phyloP scores from a whole-genome alignment of 2,888 invertebrate species.

The Chloromyia formosa region DNA sequence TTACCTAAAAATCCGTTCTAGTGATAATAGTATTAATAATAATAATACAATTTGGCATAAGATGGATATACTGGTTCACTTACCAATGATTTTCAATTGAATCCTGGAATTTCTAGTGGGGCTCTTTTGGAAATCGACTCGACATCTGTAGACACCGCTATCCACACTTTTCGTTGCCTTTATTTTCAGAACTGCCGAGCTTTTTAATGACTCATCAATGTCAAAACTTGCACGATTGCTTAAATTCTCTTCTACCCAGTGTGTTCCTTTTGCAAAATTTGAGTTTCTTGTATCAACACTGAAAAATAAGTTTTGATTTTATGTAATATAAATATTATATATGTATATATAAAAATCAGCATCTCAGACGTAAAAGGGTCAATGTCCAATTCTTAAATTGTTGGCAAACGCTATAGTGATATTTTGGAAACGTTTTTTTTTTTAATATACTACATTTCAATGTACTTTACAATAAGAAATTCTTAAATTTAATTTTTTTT shows the following conservation, averaged over 20 bases:
- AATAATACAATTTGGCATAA: too few species aligned
- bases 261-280: constrained; percentile 65
- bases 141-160: constrained; percentile 84
- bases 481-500: too few species aligned
- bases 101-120: constrained; percentile 88
- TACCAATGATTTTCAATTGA: constrained; percentile 89
- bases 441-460: too few species aligned
- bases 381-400: too few species aligned
- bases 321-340: background rate
- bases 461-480: too few species aligned
- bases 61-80: too few species aligned
- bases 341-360: background rate
- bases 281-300: constrained; percentile 68
- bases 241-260: constrained; percentile 68
- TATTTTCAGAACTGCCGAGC: constrained; percentile 79
- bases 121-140: constrained; percentile 89
- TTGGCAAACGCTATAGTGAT: too few species aligned
- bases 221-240: constrained; percentile 81
- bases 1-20: too few species aligned
- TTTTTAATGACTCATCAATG: constrained; percentile 67
- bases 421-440: too few species aligned
- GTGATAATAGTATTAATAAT: too few species aligned
- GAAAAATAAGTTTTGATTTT: constrained; percentile 43
- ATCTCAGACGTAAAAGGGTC: too few species aligned
- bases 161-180: constrained; percentile 79